Evolutionary conservation across 2,888 invertebrate species (phyloP).

Genomic region (Rhagophthalmus giganteus): DNA sequence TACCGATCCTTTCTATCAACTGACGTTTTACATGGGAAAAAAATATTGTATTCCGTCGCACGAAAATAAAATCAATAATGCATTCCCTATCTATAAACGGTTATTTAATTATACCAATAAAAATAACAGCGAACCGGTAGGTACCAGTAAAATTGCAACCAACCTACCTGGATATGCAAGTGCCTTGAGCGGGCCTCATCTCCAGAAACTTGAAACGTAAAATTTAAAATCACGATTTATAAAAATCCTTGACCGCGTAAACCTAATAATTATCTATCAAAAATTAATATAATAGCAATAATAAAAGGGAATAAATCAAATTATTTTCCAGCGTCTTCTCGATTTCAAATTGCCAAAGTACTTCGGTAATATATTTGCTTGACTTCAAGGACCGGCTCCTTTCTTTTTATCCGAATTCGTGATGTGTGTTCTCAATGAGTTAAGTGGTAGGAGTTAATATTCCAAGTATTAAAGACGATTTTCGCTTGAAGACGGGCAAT

Average conservation of each 20-base stretch:
- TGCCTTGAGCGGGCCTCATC: slow-evolving; percentile 30
- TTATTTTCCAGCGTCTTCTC: slow-evolving; percentile 19
- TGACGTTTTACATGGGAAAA: too few relatives aligned
- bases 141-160: slow-evolving; percentile 26
- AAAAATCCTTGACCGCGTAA: slow-evolving; percentile 32
- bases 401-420: slow-evolving; percentile 35
- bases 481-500: slow-evolving; percentile 7
- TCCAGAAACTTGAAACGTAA: slow-evolving; percentile 8
- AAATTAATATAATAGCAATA: slow-evolving; percentile 11
- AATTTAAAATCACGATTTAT: slow-evolving; percentile 23
- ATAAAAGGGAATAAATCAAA: slow-evolving; percentile 23
- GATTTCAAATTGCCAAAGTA: slow-evolving; percentile 11
- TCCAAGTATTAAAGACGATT: slow-evolving; percentile 4
- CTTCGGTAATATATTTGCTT: slow-evolving; percentile 34
- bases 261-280: slow-evolving; percentile 27
- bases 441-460: slow-evolving; percentile 8
- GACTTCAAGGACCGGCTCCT: slow-evolving; percentile 33
- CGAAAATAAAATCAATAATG: slow-evolving; percentile 6
- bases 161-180: slow-evolving; percentile 19
- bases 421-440: slow-evolving; percentile 34
- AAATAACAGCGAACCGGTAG: slow-evolving; percentile 28
- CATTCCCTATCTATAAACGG: slow-evolving; percentile 5
- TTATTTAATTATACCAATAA: slow-evolving; percentile 28
- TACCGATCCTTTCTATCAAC: too few relatives aligned
- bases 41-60: too few relatives aligned